Evolutionary conservation across 2,797 vertebrate genomes (phyloP), one percentile per base, ranked within the genome.

Genomic region (Anabacerthia variegaticeps): DNA sequence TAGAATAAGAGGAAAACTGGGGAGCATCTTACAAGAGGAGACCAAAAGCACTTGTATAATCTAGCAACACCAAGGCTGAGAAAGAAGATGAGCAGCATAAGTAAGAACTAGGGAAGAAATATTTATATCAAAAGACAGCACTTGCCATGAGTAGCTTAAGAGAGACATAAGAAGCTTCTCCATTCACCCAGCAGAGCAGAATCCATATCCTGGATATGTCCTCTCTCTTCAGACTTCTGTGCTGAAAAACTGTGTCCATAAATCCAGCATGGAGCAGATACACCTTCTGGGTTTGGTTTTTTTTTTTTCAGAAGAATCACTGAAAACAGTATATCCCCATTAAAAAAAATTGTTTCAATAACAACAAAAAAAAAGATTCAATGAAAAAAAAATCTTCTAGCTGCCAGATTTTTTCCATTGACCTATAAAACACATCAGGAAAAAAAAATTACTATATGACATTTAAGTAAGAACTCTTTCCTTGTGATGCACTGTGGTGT

Each of bases 391-490:
- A 28, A 18, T 48, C 11, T 2, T 66, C 43, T 49, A 73, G 48
- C 48, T 90, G 43, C 27, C 3, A 10, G n/a, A 32, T 6, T 78
- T 88, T 92, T 92, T 89, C 85, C 56, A 67, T 66, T 95, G 73
- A 93, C 82, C 63, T 80, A 89, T 72, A 87, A 94, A 94, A 93
- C 30, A 30, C 82, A 71, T 49, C 58, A 76, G 67, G 65, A 48
- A 72, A 92, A 89, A 65, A 88, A 54, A 73, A 51, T 49, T 86
- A 61, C 20, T 95, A 39, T 69, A 80, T 93, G 88, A 88, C 94
- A 94, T 96, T 97, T 85, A 94, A 87, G 26, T 44, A 85, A 73
- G 74, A 91, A 58, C 49, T 80, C 82, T 72, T 93, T 68, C 72
- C 49, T 67, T 93, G 72, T 94, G 82, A 85, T 93, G 71, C 83